Conservation (phyloP, 1,140 invertebrate species). For the Heliconius eleuchia region DNA sequence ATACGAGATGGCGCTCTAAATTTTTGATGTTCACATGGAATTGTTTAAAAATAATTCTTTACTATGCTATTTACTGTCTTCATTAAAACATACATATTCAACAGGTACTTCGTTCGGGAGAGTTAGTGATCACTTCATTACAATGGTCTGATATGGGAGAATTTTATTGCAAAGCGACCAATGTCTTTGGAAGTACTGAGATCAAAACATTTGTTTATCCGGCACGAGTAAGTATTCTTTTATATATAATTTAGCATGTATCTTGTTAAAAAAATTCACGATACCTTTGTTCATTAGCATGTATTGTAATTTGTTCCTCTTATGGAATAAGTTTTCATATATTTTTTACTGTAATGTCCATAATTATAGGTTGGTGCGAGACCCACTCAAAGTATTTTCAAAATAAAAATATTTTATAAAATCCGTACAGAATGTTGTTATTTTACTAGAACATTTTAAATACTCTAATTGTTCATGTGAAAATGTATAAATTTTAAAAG, state of each 20-base stretch:
- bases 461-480: too few relatives aligned
- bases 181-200: constrained; percentile 83
- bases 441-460: too few relatives aligned
- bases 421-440: too few relatives aligned
- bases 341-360: neutral
- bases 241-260: too few relatives aligned
- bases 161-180: constrained; percentile 88
- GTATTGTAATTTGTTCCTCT: too few relatives aligned
- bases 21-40: neutral
- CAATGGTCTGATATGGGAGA: constrained; percentile 91
- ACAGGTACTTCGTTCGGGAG: constrained; percentile 86
- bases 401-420: too few relatives aligned
- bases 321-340: neutral
- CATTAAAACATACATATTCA: neutral
- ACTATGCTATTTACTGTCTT: neutral
- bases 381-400: too few relatives aligned
- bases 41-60: neutral
- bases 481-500: too few relatives aligned
- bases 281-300: too few relatives aligned
- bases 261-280: too few relatives aligned
- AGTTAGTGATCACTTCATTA: constrained; percentile 87
- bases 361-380: too few relatives aligned
- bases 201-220: constrained; percentile 91
- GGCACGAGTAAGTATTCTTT: constrained; percentile 70
- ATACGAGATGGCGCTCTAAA: neutral